Evolutionary conservation across 2,888 invertebrate genomes (phyloP).

Genomic region (Apodemia duryi): DNA sequence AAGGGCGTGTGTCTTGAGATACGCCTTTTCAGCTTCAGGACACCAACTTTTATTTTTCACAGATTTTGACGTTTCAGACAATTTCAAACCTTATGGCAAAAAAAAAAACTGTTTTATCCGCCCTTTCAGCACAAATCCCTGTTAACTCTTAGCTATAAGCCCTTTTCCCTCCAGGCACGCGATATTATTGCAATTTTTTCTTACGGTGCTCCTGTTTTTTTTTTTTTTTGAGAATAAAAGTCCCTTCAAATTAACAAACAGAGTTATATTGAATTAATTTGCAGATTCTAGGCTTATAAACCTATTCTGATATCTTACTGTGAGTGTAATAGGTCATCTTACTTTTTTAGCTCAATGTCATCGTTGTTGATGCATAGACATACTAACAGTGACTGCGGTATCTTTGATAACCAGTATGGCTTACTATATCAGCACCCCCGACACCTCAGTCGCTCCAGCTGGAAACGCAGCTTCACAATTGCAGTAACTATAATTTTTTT

Average conservation of each 20-base stretch:
- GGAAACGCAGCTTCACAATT: neutral
- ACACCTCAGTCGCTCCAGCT: neutral
- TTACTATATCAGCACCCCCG: neutral
- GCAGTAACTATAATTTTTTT: neutral
- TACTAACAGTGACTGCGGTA: neutral
- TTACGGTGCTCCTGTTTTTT: too few relatives aligned
- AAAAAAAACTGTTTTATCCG: too few relatives aligned
- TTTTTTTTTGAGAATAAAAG: neutral
- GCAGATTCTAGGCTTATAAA: neutral
- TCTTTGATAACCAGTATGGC: neutral
- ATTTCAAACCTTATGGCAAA: too few relatives aligned
- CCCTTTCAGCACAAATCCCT: too few relatives aligned
- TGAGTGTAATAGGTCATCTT: conserved; percentile 6
- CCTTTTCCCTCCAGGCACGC: too few relatives aligned
- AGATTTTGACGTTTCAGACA: too few relatives aligned
- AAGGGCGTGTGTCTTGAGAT: too few relatives aligned
- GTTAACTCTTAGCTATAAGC: too few relatives aligned
- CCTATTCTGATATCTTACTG: conserved; percentile 8
- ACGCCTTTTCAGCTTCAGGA: too few relatives aligned
- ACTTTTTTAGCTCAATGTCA: neutral
- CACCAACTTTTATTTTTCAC: too few relatives aligned
- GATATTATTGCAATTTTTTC: too few relatives aligned
- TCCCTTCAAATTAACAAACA: neutral
- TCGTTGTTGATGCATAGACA: neutral
- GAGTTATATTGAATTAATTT: neutral